Evolutionary conservation across 2,888 invertebrate genomes (phyloP).

Genomic region (Pilophorus perplexus): DNA sequence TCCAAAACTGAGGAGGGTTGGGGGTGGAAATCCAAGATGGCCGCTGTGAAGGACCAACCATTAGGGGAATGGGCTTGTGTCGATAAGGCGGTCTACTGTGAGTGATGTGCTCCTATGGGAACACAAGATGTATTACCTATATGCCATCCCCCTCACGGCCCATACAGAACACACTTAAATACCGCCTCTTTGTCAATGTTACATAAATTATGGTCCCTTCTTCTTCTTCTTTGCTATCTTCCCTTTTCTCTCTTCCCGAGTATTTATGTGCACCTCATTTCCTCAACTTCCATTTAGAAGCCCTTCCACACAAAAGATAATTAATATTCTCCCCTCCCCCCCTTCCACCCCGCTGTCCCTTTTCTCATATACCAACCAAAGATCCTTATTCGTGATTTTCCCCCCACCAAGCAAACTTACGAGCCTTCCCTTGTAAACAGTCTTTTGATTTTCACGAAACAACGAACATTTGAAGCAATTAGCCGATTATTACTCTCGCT

Average conservation of each 20-base stretch:
- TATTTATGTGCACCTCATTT: conserved; percentile 38
- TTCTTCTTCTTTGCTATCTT: neutral
- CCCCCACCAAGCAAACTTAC: neutral
- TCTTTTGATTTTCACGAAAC: conserved; percentile 1
- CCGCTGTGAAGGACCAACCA: conserved; percentile 46
- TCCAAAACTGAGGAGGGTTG: conserved; percentile 14
- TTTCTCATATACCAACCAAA: neutral
- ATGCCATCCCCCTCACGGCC: neutral
- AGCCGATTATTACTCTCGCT: conserved; percentile 2
- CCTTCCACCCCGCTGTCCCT: neutral
- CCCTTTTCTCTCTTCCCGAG: neutral
- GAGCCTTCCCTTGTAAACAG: conserved; percentile 8
- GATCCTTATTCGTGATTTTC: neutral
- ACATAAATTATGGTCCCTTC: conserved; percentile 23
- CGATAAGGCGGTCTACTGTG: conserved; percentile 34
- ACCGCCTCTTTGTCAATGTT: conserved; percentile 25
- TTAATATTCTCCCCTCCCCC: conserved; percentile 27
- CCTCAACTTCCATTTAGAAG: conserved; percentile 21
- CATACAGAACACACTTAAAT: conserved; percentile 5
- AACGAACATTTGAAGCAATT: conserved; percentile 2
- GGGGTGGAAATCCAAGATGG: conserved; percentile 45
- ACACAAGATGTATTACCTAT: conserved; percentile 36
- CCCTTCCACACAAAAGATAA: conserved; percentile 32
- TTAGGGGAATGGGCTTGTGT: conserved; percentile 42
- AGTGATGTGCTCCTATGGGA: conserved; percentile 37